Evolutionary conservation across 2,888 invertebrate genomes (phyloP).

Genomic region (Galeruca laticollis): DNA sequence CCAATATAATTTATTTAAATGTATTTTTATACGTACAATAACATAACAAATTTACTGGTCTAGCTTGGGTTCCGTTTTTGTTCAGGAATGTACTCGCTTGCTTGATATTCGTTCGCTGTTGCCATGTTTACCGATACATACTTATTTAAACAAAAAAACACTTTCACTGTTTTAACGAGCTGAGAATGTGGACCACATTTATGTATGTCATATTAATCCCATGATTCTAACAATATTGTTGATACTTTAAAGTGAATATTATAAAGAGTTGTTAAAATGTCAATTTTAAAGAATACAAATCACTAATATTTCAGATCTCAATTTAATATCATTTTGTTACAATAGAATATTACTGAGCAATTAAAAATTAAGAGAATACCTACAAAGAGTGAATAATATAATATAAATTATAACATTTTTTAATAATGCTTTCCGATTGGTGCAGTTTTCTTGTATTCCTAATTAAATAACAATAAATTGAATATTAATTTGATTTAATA

Average conservation of each 20-base stretch:
- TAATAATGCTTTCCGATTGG: too few relatives aligned
- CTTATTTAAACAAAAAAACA: not conserved
- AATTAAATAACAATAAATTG: too few relatives aligned
- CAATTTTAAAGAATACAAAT: too few relatives aligned
- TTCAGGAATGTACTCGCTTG: constrained; percentile 15
- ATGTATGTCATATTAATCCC: not conserved
- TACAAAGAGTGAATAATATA: too few relatives aligned
- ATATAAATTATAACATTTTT: too few relatives aligned
- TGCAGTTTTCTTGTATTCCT: too few relatives aligned
- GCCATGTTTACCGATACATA: constrained; percentile 5
- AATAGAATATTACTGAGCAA: too few relatives aligned
- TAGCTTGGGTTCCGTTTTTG: not conserved
- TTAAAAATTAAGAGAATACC: too few relatives aligned
- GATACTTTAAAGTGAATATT: not conserved
- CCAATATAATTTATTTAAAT: not conserved
- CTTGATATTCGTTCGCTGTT: constrained; percentile 6
- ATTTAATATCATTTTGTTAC: too few relatives aligned
- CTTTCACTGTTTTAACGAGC: not conserved
- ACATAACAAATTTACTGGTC: not conserved
- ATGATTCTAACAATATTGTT: not conserved
- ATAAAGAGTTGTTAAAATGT: not conserved
- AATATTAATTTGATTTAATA: too few relatives aligned
- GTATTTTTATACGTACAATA: not conserved
- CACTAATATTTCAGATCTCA: too few relatives aligned
- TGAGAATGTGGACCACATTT: not conserved